A percentile compares a stretch with the other conserved stretches of the same genome.
phyloP scores from a whole-genome alignment of 2,888 invertebrate genomes.

The Thymelicus acteon region DNA sequence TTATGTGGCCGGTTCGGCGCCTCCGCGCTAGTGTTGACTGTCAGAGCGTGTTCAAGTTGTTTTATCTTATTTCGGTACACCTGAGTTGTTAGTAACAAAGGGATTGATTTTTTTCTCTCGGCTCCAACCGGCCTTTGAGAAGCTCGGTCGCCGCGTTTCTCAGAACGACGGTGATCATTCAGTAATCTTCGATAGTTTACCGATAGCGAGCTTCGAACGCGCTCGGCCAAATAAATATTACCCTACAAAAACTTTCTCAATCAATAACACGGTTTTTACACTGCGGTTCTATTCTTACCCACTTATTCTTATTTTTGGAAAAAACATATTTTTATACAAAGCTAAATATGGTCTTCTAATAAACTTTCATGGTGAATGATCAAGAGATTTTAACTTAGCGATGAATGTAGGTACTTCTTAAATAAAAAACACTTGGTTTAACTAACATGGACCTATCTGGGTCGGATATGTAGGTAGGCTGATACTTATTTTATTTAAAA shows the following conservation, averaged over 20 bases:
- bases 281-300: slow-evolving; percentile 10
- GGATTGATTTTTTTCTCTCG: slow-evolving; percentile 75
- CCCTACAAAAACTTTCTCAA: slow-evolving; percentile 46
- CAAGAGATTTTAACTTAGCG: background rate
- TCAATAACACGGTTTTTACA: slow-evolving; percentile 34
- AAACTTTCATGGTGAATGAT: slow-evolving; percentile 1
- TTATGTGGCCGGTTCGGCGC: slow-evolving; percentile 54
- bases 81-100: slow-evolving; percentile 83
- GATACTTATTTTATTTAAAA: no score
- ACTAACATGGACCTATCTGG: no score
- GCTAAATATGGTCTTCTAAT: background rate
- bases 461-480: no score
- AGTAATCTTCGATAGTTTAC: slow-evolving; percentile 67
- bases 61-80: slow-evolving; percentile 78
- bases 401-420: background rate
- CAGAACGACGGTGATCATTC: slow-evolving; percentile 71
- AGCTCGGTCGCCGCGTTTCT: slow-evolving; percentile 70
- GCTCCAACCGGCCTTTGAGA: slow-evolving; percentile 73
- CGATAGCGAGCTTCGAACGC: slow-evolving; percentile 49
- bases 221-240: slow-evolving; percentile 40
- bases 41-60: slow-evolving; percentile 62
- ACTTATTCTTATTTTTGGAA: slow-evolving; percentile 3
- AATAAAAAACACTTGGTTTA: background rate
- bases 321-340: background rate
- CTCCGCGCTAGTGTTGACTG: slow-evolving; percentile 56